Conservation (phyloP, 64 coral and sea anemone species). For the Montipora cactus region DNA sequence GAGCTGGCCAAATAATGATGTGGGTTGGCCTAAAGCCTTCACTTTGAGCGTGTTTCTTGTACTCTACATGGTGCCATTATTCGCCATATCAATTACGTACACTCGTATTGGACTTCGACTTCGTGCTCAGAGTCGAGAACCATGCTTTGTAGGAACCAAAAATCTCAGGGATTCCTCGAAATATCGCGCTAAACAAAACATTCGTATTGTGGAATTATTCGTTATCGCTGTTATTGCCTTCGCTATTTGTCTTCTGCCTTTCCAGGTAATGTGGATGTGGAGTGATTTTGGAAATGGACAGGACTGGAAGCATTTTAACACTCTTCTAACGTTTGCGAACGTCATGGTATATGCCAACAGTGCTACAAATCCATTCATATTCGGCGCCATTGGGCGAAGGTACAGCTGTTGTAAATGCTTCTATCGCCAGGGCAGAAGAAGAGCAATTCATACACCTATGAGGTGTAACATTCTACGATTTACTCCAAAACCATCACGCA, state of each 20-base stretch:
- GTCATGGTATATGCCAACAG: constrained; percentile 73
- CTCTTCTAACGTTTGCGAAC: constrained; percentile 60
- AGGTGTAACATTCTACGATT: neutral
- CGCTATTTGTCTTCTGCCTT: constrained; percentile 68
- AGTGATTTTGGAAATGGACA: constrained; percentile 56
- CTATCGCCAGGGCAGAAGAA: neutral
- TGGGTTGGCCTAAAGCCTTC: constrained; percentile 27
- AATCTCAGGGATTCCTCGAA: neutral
- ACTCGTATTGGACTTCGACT: constrained; percentile 47
- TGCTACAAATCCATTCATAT: constrained; percentile 75
- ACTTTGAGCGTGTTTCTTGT: constrained; percentile 67
- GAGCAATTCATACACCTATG: neutral
- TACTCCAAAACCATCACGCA: neutral
- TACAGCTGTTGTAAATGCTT: constrained; percentile 9
- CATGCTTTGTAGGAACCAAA: neutral
- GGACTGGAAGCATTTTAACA: constrained; percentile 23
- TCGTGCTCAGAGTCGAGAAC: neutral
- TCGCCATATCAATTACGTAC: constrained; percentile 56
- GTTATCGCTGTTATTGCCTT: constrained; percentile 63
- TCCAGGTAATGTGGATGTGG: constrained; percentile 75
- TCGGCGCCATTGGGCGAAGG: constrained; percentile 41
- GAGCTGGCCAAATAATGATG: constrained; percentile 56
- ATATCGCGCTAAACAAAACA: neutral
- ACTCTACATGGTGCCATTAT: constrained; percentile 60
- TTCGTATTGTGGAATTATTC: constrained; percentile 67